These are phyloP conservation scores for Cantharis rustica DNA, from an alignment of 2,888 invertebrate genomes.

Conservation along the genomic window DNA sequence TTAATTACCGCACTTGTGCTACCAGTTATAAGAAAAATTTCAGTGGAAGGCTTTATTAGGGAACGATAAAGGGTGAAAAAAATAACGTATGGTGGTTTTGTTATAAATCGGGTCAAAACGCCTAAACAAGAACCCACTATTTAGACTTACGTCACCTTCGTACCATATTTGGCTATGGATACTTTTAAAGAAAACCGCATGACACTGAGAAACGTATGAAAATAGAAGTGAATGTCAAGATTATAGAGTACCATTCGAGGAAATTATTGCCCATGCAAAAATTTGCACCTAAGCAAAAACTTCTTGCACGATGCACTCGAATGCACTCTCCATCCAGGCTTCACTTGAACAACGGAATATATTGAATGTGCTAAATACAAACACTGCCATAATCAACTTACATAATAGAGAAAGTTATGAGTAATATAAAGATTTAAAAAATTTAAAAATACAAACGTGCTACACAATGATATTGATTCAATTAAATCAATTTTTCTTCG, in stretches of 20 bases:
- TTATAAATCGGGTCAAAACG: constrained; percentile 33
- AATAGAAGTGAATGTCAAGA: background rate
- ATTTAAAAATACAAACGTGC: background rate
- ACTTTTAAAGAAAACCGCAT: constrained; percentile 28
- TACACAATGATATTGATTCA: background rate
- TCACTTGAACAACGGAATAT: background rate
- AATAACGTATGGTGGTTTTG: constrained; percentile 28
- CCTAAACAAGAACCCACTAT: constrained; percentile 36
- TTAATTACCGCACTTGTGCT: constrained; percentile 8
- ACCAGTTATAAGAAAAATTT: background rate
- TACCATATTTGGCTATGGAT: constrained; percentile 39
- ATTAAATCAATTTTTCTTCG: background rate
- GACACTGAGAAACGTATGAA: constrained; percentile 19
- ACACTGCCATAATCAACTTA: background rate
- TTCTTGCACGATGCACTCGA: background rate
- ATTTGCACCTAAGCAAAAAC: background rate
- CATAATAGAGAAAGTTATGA: background rate
- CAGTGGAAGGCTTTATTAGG: background rate
- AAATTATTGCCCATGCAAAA: background rate
- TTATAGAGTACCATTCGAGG: background rate
- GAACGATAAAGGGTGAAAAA: constrained; percentile 6
- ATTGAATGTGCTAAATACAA: background rate
- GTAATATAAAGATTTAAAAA: background rate
- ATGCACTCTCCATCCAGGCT: background rate
- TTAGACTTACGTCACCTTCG: constrained; percentile 34